A percentile compares a stretch with the other conserved stretches of the same genome.
Conservation (phyloP, 2,888 invertebrate species). For the Pasiphila rectangulata region DNA sequence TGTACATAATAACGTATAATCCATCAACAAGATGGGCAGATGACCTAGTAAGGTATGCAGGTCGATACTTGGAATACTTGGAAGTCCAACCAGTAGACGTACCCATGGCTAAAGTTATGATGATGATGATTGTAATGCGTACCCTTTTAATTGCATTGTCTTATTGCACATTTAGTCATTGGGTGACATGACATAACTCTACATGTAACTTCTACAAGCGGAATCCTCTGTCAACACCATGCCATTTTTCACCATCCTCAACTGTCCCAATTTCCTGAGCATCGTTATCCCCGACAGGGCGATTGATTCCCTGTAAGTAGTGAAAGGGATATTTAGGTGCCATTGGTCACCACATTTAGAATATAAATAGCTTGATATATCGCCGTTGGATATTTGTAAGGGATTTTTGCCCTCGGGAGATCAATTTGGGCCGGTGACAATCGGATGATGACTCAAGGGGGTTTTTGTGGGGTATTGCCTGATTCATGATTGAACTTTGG, state of each 20-base stretch:
- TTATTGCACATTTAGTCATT: no score
- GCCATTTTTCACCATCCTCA: constrained; percentile 15
- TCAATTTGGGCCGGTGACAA: constrained; percentile 36
- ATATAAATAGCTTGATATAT: constrained; percentile 38
- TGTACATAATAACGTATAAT: no score
- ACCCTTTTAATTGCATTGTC: no score
- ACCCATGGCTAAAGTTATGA: no score
- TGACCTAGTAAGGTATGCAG: no score
- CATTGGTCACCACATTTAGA: constrained; percentile 33
- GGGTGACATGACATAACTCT: no score
- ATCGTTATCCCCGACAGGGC: constrained; percentile 43
- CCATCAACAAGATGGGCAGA: no score
- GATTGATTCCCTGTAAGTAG: constrained; percentile 47
- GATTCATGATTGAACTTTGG: constrained; percentile 4
- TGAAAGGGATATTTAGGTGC: constrained; percentile 32
- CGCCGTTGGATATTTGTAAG: constrained; percentile 33
- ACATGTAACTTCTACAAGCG: background rate
- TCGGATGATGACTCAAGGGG: constrained; percentile 28
- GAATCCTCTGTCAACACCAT: constrained; percentile 1
- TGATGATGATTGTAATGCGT: no score
- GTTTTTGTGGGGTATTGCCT: constrained; percentile 12
- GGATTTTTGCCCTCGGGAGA: constrained; percentile 32
- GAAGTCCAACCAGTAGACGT: no score
- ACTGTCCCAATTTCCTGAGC: constrained; percentile 33
- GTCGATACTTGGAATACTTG: no score